phyloP scores from a whole-genome alignment of 2,888 invertebrate genomes.

The Lamproptera curius region DNA sequence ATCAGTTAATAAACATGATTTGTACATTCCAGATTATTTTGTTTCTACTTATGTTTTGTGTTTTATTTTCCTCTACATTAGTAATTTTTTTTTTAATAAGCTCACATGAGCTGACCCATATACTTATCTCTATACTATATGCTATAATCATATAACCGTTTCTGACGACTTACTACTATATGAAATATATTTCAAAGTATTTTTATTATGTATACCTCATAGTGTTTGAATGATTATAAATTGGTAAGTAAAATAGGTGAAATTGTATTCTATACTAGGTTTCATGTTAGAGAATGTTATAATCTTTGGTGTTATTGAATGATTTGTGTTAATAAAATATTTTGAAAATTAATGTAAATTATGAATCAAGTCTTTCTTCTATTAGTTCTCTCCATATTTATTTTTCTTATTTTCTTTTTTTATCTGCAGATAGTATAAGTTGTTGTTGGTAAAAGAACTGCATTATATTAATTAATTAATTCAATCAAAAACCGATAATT shows the following conservation, averaged over 20 bases:
- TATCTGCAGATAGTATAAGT: too few relatives aligned
- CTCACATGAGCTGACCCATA: constrained; percentile 53
- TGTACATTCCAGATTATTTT: constrained; percentile 89
- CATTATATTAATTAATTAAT: too few relatives aligned
- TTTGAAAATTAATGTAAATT: constrained; percentile 75
- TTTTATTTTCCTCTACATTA: constrained; percentile 69
- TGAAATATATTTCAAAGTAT: constrained; percentile 65
- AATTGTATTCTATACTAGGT: constrained; percentile 77
- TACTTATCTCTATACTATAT: constrained; percentile 42
- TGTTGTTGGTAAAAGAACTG: too few relatives aligned
- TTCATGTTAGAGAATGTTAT: constrained; percentile 78
- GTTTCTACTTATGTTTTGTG: constrained; percentile 77
- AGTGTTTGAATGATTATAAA: constrained; percentile 77
- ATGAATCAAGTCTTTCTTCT: constrained; percentile 62
- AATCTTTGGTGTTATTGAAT: constrained; percentile 80
- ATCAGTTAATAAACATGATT: constrained; percentile 85
- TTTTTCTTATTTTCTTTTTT: not conserved
- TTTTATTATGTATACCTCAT: constrained; percentile 76
- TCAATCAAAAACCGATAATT: too few relatives aligned
- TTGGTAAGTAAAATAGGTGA: constrained; percentile 73
- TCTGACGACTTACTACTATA: constrained; percentile 67
- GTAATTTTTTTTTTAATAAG: constrained; percentile 37
- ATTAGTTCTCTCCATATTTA: constrained; percentile 28
- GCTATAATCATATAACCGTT: constrained; percentile 44
- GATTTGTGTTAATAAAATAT: constrained; percentile 81